Percentiles rank a stretch among this genome's conserved stretches.
Evolutionary conservation across 2,797 vertebrate genomes (phyloP).

Genomic region (Oreochromis grahami): DNA sequence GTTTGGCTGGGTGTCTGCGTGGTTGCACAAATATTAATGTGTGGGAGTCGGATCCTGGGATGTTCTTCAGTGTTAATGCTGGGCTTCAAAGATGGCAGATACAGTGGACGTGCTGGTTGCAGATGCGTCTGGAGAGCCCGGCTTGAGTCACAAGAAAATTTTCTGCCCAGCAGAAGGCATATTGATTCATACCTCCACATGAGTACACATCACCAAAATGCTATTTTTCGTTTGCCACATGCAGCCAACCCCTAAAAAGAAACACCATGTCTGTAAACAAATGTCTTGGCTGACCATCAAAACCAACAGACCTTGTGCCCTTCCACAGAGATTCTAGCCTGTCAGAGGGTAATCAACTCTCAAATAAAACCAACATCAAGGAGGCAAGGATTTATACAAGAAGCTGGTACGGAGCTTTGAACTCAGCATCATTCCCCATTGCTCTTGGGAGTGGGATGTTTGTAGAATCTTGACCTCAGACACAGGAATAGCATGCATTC

Average conservation of each 20-base stretch:
- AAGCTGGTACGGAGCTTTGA: slow-evolving; percentile 61
- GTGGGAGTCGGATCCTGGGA: slow-evolving; percentile 69
- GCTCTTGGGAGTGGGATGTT: slow-evolving; percentile 63
- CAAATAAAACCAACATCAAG: slow-evolving; percentile 77
- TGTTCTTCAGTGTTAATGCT: slow-evolving; percentile 55
- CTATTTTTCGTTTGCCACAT: slow-evolving; percentile 56
- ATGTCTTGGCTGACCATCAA: slow-evolving; percentile 78
- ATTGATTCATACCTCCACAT: slow-evolving; percentile 69
- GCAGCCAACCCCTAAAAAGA: slow-evolving; percentile 62
- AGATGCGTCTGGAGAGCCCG: slow-evolving; percentile 61
- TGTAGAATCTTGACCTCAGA: slow-evolving; percentile 72
- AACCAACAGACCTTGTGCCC: slow-evolving; percentile 64
- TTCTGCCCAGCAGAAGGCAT: slow-evolving; percentile 44
- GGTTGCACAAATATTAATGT: slow-evolving; percentile 50
- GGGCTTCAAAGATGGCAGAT: slow-evolving; percentile 65
- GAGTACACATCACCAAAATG: slow-evolving; percentile 56
- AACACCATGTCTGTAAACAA: slow-evolving; percentile 66
- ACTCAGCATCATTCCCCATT: slow-evolving; percentile 64
- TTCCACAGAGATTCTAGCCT: slow-evolving; percentile 69
- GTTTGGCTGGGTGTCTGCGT: slow-evolving; percentile 41
- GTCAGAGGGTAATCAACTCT: slow-evolving; percentile 80
- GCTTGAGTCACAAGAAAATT: slow-evolving; percentile 66
- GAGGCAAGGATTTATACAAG: slow-evolving; percentile 66
- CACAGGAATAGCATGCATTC: slow-evolving; percentile 70
- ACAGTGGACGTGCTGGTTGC: slow-evolving; percentile 47